Evolutionary conservation across 2,797 vertebrate species (phyloP), one percentile per base, ranked within the genome.

Genomic region (Bufotes viridis): DNA sequence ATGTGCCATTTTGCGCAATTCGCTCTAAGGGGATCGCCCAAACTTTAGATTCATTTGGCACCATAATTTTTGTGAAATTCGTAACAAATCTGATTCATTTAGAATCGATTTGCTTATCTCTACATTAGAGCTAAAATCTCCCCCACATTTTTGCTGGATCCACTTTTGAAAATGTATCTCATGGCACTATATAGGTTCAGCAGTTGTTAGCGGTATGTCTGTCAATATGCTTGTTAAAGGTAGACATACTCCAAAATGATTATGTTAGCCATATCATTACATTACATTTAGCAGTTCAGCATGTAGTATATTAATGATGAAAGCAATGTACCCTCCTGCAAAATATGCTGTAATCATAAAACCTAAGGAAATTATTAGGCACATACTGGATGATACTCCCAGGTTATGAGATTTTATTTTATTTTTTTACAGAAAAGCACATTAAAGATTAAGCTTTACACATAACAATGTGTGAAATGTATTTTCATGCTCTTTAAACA

Each of bases 391-490:
- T 3, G 12, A 53, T 20, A n/a, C 74, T 53, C 61, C 0, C 42
- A 76, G 29, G 18, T n/a, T 76, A 7, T 22, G 49, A 53, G 49
- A n/a, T 13, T 76, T n/a, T n/a, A n/a, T n/a, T n/a, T n/a, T n/a
- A 1, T 6, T 42, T 42, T 42, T n/a, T 76, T 49, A 76, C 74
- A 76, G 22, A 20, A 53, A 76, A 53, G 34, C 7, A 42, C 67
- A 42, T 49, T 51, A 49, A 74, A 74, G 42, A 74, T 74, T 74
- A 74, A 42, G 34, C 22, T 74, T 74, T 74, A 74, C 34, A 74
- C 49, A 76, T 76, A n/a, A 76, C 49, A 76, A 53, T 53, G 74
- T 76, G 74, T 51, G 49, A 53, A 76, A 76, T 53, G 74, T 76
- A 76, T 76, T n/a, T 51, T 53, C 49, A 6, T 76, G 42, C 74